Conservation (phyloP, 2,888 invertebrate species). For the Teleogryllus oceanicus region DNA sequence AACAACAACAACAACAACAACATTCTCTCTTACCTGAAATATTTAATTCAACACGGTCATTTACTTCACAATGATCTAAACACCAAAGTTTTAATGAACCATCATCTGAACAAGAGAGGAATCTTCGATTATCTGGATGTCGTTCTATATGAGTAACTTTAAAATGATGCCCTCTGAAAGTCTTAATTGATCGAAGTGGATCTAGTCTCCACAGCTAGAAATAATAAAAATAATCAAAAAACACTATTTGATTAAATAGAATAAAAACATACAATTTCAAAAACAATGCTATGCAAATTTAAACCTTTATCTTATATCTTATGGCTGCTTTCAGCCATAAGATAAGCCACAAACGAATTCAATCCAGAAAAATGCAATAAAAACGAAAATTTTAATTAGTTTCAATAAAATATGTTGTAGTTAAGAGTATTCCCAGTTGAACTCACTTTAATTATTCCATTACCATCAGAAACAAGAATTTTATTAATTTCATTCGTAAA, state of each 20-base stretch:
- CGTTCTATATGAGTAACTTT: slow-evolving; percentile 54
- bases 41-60: slow-evolving; percentile 38
- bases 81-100: slow-evolving; percentile 60
- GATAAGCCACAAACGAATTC: no score
- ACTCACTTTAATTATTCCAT: slow-evolving; percentile 51
- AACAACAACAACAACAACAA: background rate
- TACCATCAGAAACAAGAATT: slow-evolving; percentile 51
- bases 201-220: slow-evolving; percentile 58
- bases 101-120: slow-evolving; percentile 58
- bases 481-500: slow-evolving; percentile 52
- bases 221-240: slow-evolving; percentile 33
- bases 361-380: no score
- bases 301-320: no score
- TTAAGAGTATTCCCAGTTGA: no score
- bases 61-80: slow-evolving; percentile 46
- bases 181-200: slow-evolving; percentile 47
- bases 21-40: background rate
- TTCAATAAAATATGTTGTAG: no score
- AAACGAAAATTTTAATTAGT: no score
- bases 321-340: no score
- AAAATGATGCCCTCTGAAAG: slow-evolving; percentile 50
- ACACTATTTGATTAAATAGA: background rate
- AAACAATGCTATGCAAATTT: no score
- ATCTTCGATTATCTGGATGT: slow-evolving; percentile 53
- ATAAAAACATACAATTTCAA: no score